Conservation (phyloP, 2,888 invertebrate genomes). For the Cephus pulcher region DNA sequence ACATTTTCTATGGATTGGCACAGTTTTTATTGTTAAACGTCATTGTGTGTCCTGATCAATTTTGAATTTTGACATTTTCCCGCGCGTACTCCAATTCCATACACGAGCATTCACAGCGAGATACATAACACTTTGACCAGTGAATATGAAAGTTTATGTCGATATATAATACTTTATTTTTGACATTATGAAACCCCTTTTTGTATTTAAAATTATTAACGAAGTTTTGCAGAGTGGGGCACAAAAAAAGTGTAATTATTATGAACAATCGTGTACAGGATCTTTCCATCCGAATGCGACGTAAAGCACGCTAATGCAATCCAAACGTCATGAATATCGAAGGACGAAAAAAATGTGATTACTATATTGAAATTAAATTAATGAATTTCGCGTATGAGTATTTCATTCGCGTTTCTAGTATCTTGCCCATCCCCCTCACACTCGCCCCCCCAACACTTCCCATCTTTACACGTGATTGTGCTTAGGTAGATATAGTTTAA, state of each 20-base stretch:
- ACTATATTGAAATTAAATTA: not conserved
- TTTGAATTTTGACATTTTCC: not conserved
- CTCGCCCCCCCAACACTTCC: not conserved
- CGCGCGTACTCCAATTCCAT: not conserved
- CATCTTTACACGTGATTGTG: not conserved
- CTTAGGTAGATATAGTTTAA: not conserved
- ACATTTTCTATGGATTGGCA: constrained; percentile 33
- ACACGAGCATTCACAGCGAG: not conserved
- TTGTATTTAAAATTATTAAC: not conserved
- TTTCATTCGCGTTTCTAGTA: not conserved
- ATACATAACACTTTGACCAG: not conserved
- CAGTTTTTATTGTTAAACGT: constrained; percentile 45
- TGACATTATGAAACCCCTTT: not conserved
- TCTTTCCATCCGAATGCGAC: not conserved
- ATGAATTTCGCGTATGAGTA: not conserved
- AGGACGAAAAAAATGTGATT: not conserved
- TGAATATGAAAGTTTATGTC: not conserved
- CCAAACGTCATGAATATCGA: not conserved
- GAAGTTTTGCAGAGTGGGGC: not conserved
- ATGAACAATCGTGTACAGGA: not conserved
- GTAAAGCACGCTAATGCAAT: not conserved
- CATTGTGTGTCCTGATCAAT: constrained; percentile 1
- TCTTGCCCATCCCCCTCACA: not conserved
- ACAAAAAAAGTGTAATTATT: not conserved
- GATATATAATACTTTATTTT: not conserved